phyloP scores from a whole-genome alignment of 2,888 invertebrate species.

The Cerceris rybyensis region DNA sequence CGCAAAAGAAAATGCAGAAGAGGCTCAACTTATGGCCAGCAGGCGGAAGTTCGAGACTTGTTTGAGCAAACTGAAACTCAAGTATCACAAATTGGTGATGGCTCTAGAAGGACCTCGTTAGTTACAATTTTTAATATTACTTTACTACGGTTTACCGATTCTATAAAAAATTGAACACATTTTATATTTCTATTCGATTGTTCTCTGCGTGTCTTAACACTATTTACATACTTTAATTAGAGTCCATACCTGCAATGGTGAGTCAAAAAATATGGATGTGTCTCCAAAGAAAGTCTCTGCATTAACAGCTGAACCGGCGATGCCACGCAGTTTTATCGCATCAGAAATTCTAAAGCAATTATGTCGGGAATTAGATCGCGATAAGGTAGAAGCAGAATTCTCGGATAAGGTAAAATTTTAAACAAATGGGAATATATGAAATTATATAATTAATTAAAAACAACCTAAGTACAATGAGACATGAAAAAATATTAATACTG shows the following conservation, averaged over 20 bases:
- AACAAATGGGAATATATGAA: background rate
- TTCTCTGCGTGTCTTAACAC: background rate
- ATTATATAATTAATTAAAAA: too few species aligned
- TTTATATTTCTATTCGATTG: background rate
- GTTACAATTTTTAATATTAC: conserved; percentile 33
- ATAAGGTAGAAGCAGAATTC: conserved; percentile 88
- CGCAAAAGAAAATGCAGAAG: conserved; percentile 76
- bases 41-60: conserved; percentile 81
- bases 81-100: conserved; percentile 83
- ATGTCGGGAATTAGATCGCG: conserved; percentile 86
- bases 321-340: conserved; percentile 82
- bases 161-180: background rate
- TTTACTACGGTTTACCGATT: background rate
- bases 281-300: conserved; percentile 39
- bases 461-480: too few species aligned
- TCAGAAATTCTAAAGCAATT: conserved; percentile 86
- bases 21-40: conserved; percentile 77
- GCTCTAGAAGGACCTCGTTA: conserved; percentile 73
- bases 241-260: conserved; percentile 29
- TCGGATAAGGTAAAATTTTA: conserved; percentile 84
- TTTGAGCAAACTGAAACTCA: conserved; percentile 86
- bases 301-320: conserved; percentile 1
- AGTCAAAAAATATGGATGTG: conserved; percentile 14
- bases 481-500: too few species aligned
- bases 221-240: conserved; percentile 14